Percentiles rank a stretch among this genome's conserved stretches.
phyloP scores from a whole-genome alignment of 2,113 vertebrate genomes.

The Psilopsiagon aymara region DNA sequence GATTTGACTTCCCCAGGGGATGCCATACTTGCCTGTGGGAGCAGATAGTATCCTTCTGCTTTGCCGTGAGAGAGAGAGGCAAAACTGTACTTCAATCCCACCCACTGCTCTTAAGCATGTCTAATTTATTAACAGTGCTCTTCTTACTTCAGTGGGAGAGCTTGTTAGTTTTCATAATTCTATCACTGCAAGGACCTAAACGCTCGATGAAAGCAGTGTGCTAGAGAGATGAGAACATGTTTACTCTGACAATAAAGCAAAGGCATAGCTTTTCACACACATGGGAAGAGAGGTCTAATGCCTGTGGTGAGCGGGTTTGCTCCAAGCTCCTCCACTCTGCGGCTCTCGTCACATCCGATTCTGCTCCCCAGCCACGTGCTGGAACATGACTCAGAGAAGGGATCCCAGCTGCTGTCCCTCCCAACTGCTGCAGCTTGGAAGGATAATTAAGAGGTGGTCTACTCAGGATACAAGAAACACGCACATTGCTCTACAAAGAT shows the following conservation, averaged over 20 bases:
- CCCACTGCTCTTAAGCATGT: background rate
- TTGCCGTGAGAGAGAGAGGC: background rate
- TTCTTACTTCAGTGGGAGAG: background rate
- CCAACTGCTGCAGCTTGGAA: accelerated
- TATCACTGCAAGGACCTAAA: background rate
- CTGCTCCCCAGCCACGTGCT: background rate
- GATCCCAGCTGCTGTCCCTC: background rate
- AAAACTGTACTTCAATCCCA: background rate
- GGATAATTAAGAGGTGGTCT: background rate
- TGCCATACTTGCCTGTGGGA: accelerated
- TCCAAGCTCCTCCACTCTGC: background rate
- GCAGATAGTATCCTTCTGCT: background rate
- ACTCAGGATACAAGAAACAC: background rate
- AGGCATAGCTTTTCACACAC: background rate
- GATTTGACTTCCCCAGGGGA: background rate
- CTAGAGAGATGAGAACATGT: accelerated
- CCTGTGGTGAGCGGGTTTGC: background rate
- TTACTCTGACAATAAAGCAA: background rate
- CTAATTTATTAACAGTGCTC: background rate
- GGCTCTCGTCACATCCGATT: accelerated
- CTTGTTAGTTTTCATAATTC: background rate
- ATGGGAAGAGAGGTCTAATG: too few species aligned
- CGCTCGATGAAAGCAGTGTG: accelerated
- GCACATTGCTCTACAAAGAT: background rate
- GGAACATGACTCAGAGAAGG: background rate